Base-by-base conservation (phyloP, 2,113 vertebrate species). In the Petroica traversi region DNA sequence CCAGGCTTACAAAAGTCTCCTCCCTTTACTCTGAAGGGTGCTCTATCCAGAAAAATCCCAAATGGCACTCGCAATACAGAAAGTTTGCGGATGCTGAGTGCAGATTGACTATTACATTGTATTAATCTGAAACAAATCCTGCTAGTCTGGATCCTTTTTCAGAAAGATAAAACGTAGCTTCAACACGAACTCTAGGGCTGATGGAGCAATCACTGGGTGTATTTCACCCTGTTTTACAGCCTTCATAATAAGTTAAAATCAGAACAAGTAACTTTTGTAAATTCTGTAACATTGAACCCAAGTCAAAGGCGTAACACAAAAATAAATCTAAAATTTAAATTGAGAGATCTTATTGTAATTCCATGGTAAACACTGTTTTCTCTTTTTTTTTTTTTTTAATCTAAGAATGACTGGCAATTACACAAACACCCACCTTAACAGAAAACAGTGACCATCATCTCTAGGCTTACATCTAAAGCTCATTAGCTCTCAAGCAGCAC, bases 401-500 rank as follows among this genome's bases (percentile, higher is more conserved):
- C 11, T 24, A 81, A 85, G 41, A 91, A 26, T 49, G 59, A 84
- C n/a, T 45, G 17, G 40, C 52, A 89, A 79, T 80, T 62, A 76
- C 49, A 91, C 19, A 61, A 79, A 64, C 43, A 72, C 16, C 12
- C 43, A 66, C 62, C 34, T 85, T 77, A 89, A 22, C 9, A 81
- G 54, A 86, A 68, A 64, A 61, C 51, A 67, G 15, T 2, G 52
- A 78, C 85, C 62, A 82, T 69, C 77, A 33, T 58, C 67, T 79
- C 71, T 12, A 73, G 41, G 38, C 78, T 92, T 93, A 73, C 81
- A 74, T 46, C 82, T 94, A 55, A 83, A 85, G 43, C 63, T 94
- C 89, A 96, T 94, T 66, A 90, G 51, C 63, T 83, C 51, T 48
- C 82, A 58, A 29, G 29, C 51, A 88, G 87, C 93, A 95, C 88